Conservation (phyloP, 2,113 vertebrate species). For the Motacilla alba region DNA sequence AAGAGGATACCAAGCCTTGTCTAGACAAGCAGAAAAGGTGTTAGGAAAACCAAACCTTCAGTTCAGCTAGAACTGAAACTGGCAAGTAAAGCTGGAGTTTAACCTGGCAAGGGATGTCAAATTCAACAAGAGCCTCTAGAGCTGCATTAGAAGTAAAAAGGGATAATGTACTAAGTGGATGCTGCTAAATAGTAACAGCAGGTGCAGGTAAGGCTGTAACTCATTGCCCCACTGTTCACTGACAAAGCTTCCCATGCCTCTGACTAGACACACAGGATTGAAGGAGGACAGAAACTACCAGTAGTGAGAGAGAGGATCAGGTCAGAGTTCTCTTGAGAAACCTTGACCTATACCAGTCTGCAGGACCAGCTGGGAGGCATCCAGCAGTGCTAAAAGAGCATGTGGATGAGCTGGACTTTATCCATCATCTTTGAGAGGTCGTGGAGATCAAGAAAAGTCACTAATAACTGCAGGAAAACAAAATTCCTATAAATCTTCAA, state of each 20-base stretch:
- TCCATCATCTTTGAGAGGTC: not conserved
- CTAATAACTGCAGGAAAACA: not conserved
- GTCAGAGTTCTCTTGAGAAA: not conserved
- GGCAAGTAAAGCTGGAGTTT: not conserved
- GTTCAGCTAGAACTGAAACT: not conserved
- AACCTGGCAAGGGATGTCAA: not conserved
- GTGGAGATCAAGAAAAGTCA: not conserved
- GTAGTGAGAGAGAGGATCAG: not conserved
- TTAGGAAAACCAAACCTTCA: not conserved
- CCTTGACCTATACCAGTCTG: not conserved
- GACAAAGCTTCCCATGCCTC: not conserved
- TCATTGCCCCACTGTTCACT: not conserved
- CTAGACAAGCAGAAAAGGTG: not conserved
- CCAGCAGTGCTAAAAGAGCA: not conserved
- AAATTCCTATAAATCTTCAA: not conserved
- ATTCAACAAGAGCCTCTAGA: not conserved
- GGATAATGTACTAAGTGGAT: not conserved
- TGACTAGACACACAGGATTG: not conserved
- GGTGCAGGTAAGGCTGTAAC: not conserved
- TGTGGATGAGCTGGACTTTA: not conserved
- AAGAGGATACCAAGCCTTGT: not conserved
- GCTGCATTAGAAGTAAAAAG: not conserved
- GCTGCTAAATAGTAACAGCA: not conserved
- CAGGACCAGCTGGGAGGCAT: not conserved
- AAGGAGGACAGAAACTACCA: not conserved